Evolutionary conservation across 2,797 vertebrate species (phyloP).

Genomic region (Enteromius fasciolatus): DNA sequence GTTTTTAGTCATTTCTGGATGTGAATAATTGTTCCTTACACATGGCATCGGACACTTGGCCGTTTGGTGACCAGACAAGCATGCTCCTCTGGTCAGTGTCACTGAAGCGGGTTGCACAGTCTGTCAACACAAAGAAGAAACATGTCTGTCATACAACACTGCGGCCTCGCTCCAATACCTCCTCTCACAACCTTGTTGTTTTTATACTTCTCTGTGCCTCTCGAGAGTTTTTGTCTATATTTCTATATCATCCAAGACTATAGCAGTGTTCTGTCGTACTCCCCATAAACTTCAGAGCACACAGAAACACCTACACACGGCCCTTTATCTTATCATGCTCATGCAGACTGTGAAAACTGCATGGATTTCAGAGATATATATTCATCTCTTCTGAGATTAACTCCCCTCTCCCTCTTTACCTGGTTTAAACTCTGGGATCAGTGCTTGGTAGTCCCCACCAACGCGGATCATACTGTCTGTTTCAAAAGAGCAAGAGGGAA

Average conservation of each 20-base stretch:
- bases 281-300: slow-evolving; percentile 18
- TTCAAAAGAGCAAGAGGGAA: slow-evolving; percentile 50
- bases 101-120: slow-evolving; percentile 78
- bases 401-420: slow-evolving; percentile 72
- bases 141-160: slow-evolving; percentile 21
- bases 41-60: slow-evolving; percentile 87
- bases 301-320: slow-evolving; percentile 18
- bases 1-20: not conserved
- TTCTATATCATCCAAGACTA: slow-evolving; percentile 9
- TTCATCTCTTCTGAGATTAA: slow-evolving; percentile 31
- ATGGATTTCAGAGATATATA: slow-evolving; percentile 9
- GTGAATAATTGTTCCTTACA: slow-evolving; percentile 76
- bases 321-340: slow-evolving; percentile 23
- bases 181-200: not conserved
- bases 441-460: slow-evolving; percentile 92
- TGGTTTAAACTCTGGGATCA: slow-evolving; percentile 93
- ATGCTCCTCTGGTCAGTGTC: slow-evolving; percentile 91
- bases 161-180: not conserved
- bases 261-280: slow-evolving; percentile 7
- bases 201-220: not conserved
- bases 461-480: slow-evolving; percentile 96
- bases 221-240: not conserved
- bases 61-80: slow-evolving; percentile 93
- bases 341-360: slow-evolving; percentile 24
- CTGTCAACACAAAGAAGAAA: slow-evolving; percentile 67